Conservation (phyloP, 2,113 vertebrate species). For the Thalassarche chlororhynchos region DNA sequence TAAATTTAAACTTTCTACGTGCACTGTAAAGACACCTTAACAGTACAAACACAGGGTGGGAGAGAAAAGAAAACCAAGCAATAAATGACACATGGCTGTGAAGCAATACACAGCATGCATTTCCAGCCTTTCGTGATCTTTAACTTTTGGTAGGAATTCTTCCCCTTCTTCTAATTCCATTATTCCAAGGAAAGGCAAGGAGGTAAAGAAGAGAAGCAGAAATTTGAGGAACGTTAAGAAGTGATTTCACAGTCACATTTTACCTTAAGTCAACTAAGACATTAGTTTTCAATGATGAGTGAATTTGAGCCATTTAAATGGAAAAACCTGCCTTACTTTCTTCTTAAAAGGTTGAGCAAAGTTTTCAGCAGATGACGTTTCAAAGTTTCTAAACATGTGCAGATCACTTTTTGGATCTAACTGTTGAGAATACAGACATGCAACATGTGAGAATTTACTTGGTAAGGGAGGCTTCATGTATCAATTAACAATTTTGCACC, state of each 20-base stretch:
- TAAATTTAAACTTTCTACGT: not conserved
- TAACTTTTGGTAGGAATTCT: not conserved
- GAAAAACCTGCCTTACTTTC: not conserved
- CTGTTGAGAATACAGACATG: not conserved
- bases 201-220: not conserved
- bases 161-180: not conserved
- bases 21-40: not conserved
- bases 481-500: slow-evolving; percentile 45
- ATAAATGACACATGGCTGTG: not conserved
- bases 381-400: not conserved
- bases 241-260: not conserved
- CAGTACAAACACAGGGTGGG: not conserved
- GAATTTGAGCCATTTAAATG: not conserved
- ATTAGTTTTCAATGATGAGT: not conserved
- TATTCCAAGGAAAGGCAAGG: not conserved
- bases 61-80: not conserved
- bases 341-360: not conserved
- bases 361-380: not conserved
- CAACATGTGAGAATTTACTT: not conserved
- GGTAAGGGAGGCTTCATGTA: not conserved
- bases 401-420: not conserved
- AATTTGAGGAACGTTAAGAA: not conserved
- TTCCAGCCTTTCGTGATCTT: not conserved
- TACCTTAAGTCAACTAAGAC: not conserved
- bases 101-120: not conserved